phyloP scores from a whole-genome alignment of 2,797 vertebrate species.

The Propithecus perrieri region DNA sequence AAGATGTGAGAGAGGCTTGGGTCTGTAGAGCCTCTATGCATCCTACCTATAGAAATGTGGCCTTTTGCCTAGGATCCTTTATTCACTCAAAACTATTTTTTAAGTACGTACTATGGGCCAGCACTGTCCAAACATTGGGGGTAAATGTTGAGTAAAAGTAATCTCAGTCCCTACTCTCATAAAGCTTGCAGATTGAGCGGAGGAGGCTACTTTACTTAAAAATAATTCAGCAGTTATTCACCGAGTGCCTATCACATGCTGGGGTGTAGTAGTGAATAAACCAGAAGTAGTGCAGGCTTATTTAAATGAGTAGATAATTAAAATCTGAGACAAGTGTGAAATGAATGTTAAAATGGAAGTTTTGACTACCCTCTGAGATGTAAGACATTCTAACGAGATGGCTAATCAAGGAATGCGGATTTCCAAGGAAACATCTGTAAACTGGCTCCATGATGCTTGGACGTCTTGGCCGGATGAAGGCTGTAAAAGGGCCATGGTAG shows the following conservation, averaged over 20 bases:
- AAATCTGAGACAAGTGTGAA: not conserved
- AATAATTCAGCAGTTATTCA: not conserved
- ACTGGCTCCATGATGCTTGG: not conserved
- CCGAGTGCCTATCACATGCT: not conserved
- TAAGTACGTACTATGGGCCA: not conserved
- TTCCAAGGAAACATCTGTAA: not conserved
- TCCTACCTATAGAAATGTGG: not conserved
- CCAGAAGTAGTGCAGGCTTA: not conserved
- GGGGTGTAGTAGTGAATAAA: not conserved
- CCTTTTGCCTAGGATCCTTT: not conserved
- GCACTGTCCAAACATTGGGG: not conserved
- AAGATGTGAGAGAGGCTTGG: not conserved
- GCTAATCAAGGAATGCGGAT: not conserved
- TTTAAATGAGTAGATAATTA: slow-evolving; percentile 9
- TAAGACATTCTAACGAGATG: not conserved
- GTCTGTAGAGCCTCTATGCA: not conserved
- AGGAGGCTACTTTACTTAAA: not conserved
- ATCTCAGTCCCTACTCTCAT: not conserved
- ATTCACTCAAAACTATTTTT: not conserved
- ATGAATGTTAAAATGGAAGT: not conserved
- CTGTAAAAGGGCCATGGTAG: not conserved
- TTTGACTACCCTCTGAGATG: not conserved
- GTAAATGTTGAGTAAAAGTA: not conserved
- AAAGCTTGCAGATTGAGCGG: not conserved
- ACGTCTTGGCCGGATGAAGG: not conserved